Evolutionary conservation across 2,888 invertebrate genomes (phyloP), one percentile per base, ranked within the genome.

Genomic region (Gibbula magus): DNA sequence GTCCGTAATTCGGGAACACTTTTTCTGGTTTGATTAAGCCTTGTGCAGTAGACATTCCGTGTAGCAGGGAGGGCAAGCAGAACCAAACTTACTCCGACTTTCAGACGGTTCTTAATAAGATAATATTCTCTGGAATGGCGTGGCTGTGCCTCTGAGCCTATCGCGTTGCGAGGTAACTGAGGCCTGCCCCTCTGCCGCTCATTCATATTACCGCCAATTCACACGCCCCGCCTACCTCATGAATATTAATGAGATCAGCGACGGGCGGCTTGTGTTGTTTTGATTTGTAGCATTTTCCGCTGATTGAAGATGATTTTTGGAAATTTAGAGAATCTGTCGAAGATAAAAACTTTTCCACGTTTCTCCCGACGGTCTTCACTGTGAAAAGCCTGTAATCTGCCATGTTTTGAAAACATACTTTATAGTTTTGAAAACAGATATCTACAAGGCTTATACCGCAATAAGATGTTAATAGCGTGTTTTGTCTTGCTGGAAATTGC

Each of bases 131-230:
- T 51, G 61, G n/a, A 74, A 25, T 45, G 39, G n/a, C 20, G 22
- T 25, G 74, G 52, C 51, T 13, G 45, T 39, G 29, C 51, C 51
- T 25, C 22, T 52, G 51, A 74, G 25, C 74, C 74, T 74, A 74
- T 74, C 74, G 20, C 25, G 51, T 74, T 74, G 25, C 74, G 25
- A 51, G 51, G 22, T 10, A 25, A 29, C 61, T 74, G 39, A 25
- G 25, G 51, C 51, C 39, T 25, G 45, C 74, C 25, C 39, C 74
- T 74, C 51, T n/a, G 22, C 25, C 25, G 45, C 51, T 45, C 74
- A 25, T 74, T 74, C 74, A 51, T 74, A 74, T 74, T 74, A 74
- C 74, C 74, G 74, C 74, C 74, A 74, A 25, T 61, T 61, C 61
- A 25, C 16, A 29, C 35, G 74, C 76, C 56, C 76, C 76, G 39